Conservation (phyloP, 2,888 invertebrate species). For the Dorcus hopei region DNA sequence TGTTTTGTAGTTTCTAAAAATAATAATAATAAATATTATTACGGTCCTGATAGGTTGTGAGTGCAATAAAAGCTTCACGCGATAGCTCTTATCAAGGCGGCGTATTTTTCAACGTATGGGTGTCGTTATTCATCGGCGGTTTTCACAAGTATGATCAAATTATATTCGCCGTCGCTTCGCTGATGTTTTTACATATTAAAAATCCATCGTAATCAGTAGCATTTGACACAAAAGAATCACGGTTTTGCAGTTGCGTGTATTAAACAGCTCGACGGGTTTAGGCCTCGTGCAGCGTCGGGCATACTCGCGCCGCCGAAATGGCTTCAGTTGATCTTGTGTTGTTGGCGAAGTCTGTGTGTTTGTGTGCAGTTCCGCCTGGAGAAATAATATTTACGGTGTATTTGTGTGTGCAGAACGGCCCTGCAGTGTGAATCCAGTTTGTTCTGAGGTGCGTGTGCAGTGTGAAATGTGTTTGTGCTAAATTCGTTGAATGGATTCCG, state of each 20-base stretch:
- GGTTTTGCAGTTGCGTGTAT: constrained; percentile 17
- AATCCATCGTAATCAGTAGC: too few species aligned
- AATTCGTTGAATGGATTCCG: constrained; percentile 14
- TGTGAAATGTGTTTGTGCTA: constrained; percentile 16
- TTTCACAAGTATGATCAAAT: too few species aligned
- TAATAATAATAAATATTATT: too few species aligned
- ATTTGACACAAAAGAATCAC: constrained; percentile 18
- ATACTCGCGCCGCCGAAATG: constrained; percentile 14
- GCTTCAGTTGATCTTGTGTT: constrained; percentile 22
- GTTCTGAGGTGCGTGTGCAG: constrained; percentile 13
- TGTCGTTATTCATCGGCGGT: too few species aligned
- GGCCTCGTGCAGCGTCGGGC: constrained; percentile 12
- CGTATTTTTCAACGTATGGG: too few species aligned
- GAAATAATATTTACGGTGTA: constrained; percentile 16
- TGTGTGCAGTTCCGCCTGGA: constrained; percentile 16
- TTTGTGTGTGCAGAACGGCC: constrained; percentile 10
- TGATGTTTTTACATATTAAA: too few species aligned
- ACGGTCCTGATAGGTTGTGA: too few species aligned
- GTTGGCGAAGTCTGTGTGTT: constrained; percentile 21
- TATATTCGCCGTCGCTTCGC: too few species aligned
- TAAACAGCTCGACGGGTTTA: neutral
- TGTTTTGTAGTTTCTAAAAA: too few species aligned
- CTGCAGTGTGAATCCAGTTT: constrained; percentile 1
- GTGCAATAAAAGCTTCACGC: too few species aligned
- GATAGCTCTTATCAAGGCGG: too few species aligned